These are phyloP conservation scores for Pontoporia blainvillei DNA, from an alignment of 2,113 vertebrate genomes.

Conservation along the genomic window DNA sequence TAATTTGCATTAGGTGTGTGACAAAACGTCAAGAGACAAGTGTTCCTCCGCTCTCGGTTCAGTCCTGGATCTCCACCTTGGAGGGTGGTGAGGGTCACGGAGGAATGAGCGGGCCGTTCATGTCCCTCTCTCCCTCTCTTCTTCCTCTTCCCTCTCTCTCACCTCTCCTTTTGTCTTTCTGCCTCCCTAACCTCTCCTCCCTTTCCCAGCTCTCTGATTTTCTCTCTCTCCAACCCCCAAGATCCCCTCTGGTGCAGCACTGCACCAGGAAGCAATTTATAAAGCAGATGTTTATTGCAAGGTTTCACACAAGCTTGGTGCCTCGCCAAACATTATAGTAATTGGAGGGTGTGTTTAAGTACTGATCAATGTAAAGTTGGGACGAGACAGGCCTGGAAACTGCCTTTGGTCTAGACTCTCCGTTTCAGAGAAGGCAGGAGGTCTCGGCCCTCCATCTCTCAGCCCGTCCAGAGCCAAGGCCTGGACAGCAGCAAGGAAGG, in stretches of 20 bases:
- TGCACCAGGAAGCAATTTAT: slow-evolving; percentile 53
- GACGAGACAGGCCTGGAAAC: slow-evolving; percentile 32
- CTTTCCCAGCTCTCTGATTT: background rate
- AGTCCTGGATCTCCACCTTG: background rate
- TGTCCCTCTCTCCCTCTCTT: background rate
- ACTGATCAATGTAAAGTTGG: slow-evolving; percentile 63
- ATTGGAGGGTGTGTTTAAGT: slow-evolving; percentile 71
- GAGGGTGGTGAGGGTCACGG: fast-evolving
- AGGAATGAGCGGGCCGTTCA: background rate
- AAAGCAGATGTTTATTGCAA: slow-evolving; percentile 69
- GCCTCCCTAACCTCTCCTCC: background rate
- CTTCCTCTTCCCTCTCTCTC: background rate
- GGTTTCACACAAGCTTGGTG: slow-evolving; percentile 52
- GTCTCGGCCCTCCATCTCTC: background rate
- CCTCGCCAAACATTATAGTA: slow-evolving; percentile 61
- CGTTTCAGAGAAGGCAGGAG: background rate
- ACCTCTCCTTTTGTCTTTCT: background rate
- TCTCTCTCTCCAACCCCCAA: background rate
- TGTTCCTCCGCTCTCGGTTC: background rate
- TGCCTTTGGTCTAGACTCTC: slow-evolving; percentile 37
- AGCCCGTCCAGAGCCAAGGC: background rate
- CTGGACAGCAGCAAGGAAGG: background rate
- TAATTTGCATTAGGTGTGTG: background rate
- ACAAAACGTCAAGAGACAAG: background rate
- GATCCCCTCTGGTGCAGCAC: background rate